Evolutionary conservation across 2,888 invertebrate species (phyloP).

Genomic region (Hirtodrosophila trivittata): DNA sequence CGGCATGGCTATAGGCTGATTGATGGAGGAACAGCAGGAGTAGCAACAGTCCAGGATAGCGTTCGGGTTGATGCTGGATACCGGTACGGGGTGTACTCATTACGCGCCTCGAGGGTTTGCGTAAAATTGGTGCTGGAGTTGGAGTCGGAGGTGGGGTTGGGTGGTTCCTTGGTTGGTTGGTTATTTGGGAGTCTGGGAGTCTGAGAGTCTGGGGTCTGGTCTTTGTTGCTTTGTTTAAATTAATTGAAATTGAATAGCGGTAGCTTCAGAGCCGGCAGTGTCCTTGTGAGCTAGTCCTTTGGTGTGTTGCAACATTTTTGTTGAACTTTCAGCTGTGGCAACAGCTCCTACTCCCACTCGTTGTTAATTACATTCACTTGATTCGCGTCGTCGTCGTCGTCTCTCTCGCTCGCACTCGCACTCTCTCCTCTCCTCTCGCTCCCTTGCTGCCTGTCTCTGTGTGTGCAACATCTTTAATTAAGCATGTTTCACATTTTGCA

Average conservation of each 20-base stretch:
- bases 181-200: neutral
- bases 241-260: constrained; percentile 20
- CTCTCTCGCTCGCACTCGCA: neutral
- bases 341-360: constrained; percentile 13
- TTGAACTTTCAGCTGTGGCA: constrained; percentile 46
- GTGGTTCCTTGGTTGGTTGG: neutral
- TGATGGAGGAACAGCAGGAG: constrained; percentile 33
- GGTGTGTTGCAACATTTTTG: constrained; percentile 60
- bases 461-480: constrained; percentile 23
- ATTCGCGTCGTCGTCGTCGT: constrained; percentile 6
- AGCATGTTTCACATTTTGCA: constrained; percentile 15
- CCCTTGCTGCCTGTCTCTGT: constrained; percentile 11
- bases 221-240: constrained; percentile 47
- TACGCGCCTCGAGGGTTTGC: constrained; percentile 42
- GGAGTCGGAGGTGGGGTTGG: constrained; percentile 7
- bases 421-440: neutral
- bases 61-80: constrained; percentile 15
- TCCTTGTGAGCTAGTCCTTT: constrained; percentile 37
- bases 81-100: constrained; percentile 45
- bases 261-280: constrained; percentile 23
- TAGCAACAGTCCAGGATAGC: constrained; percentile 19
- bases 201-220: neutral
- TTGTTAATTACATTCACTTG: constrained; percentile 55
- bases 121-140: constrained; percentile 14
- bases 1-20: constrained; percentile 77